Percentiles rank a stretch among this genome's conserved stretches.
Conservation (phyloP, 1,140 invertebrate species). For the Trachymyrmex cornetzi region DNA sequence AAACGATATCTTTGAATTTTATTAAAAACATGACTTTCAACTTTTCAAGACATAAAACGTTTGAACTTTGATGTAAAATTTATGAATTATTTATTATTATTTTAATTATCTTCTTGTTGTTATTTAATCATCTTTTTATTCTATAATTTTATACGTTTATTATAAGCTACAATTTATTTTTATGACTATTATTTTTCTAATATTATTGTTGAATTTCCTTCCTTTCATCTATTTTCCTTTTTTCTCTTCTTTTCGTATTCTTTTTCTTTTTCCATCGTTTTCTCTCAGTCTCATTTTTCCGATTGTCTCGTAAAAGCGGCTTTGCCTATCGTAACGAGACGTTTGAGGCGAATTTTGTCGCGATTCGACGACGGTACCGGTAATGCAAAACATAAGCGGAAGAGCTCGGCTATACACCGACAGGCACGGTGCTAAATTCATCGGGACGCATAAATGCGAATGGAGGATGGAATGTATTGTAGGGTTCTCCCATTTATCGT, state of each 20-base stretch:
- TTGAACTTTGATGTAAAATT: background rate
- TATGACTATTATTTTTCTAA: conserved; percentile 23
- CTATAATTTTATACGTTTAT: background rate
- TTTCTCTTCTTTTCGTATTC: background rate
- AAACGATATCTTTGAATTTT: background rate
- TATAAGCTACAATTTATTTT: conserved; percentile 7
- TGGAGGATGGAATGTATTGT: background rate
- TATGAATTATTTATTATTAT: background rate
- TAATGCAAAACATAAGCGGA: conserved; percentile 28
- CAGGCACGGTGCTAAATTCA: conserved; percentile 32
- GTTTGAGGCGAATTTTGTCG: conserved; percentile 44
- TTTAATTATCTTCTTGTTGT: background rate
- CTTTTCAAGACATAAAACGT: background rate
- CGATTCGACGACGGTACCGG: conserved; percentile 10
- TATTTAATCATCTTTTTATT: background rate
- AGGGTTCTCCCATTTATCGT: background rate
- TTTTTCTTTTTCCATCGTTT: conserved; percentile 29
- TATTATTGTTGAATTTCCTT: background rate
- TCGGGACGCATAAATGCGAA: conserved; percentile 46
- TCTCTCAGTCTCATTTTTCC: conserved; percentile 39
- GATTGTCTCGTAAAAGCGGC: conserved; percentile 47
- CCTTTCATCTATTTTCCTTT: background rate
- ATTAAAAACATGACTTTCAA: background rate
- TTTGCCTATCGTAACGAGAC: conserved; percentile 62
- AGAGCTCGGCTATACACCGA: conserved; percentile 44